These are phyloP conservation scores for Parotocinclus haroldoi DNA, from an alignment of 2,797 vertebrate genomes.

Conservation along the genomic window DNA sequence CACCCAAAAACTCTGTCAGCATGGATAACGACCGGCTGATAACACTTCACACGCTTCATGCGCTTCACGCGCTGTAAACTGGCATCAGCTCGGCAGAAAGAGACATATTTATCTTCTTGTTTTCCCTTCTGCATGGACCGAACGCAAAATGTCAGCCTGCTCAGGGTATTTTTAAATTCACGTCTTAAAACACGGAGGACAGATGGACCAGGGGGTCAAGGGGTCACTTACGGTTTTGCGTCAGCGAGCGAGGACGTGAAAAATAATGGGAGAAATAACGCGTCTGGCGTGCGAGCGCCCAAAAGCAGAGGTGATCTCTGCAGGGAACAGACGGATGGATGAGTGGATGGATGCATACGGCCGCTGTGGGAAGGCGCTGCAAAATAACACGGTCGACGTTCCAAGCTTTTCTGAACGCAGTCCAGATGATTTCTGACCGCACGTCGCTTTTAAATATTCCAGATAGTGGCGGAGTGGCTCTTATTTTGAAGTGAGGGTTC, in stretches of 20 bases:
- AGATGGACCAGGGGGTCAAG: too few species aligned
- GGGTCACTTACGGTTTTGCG: too few species aligned
- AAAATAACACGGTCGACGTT: slow-evolving; percentile 1
- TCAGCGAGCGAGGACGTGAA: too few species aligned
- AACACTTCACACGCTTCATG: slow-evolving; percentile 34
- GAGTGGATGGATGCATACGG: background rate
- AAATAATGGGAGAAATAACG: too few species aligned
- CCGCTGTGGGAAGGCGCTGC: slow-evolving; percentile 2
- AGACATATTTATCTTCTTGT: slow-evolving; percentile 39
- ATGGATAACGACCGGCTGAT: slow-evolving; percentile 49
- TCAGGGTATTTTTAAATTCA: too few species aligned
- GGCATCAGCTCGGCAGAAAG: slow-evolving; percentile 35
- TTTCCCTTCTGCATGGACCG: slow-evolving; percentile 34
- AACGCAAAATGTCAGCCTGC: slow-evolving; percentile 39
- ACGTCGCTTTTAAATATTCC: too few species aligned
- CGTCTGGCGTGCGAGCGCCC: too few species aligned
- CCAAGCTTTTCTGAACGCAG: background rate
- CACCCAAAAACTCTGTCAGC: slow-evolving; percentile 37
- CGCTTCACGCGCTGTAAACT: slow-evolving; percentile 42
- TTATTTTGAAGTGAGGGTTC: background rate
- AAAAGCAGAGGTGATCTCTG: too few species aligned
- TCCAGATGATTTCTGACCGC: background rate
- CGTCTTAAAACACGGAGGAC: too few species aligned
- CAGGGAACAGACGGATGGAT: background rate
- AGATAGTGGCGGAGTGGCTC: background rate